Evolutionary conservation across 2,113 vertebrate genomes (phyloP).

Genomic region (Elachura formosa): DNA sequence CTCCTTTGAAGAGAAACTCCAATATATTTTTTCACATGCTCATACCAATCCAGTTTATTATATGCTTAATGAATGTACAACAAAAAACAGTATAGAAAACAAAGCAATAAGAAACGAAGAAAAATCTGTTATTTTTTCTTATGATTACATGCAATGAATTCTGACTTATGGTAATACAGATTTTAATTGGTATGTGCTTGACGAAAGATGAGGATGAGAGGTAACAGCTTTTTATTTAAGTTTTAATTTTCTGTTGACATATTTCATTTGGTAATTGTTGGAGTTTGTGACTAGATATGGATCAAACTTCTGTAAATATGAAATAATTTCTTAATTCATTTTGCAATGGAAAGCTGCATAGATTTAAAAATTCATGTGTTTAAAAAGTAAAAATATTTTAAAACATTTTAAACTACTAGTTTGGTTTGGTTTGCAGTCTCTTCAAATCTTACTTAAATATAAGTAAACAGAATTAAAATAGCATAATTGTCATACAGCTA

Average conservation of each 20-base stretch:
- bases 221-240: neutral
- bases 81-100: neutral
- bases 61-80: conserved; percentile 30
- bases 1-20: neutral
- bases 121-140: neutral
- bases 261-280: neutral
- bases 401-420: neutral
- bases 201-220: neutral
- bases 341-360: neutral
- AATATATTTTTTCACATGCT: conserved; percentile 5
- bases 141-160: neutral
- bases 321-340: neutral
- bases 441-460: neutral
- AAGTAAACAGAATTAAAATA: neutral
- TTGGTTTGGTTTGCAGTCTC: neutral
- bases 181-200: conserved; percentile 17
- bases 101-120: conserved; percentile 8
- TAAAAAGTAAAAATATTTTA: neutral
- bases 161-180: neutral
- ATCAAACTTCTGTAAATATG: neutral
- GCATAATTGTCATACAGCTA: neutral
- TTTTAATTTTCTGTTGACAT: neutral
- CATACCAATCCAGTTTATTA: conserved; percentile 19
- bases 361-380: neutral
- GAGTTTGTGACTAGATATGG: neutral